Conservation (phyloP, 1,140 invertebrate species). For the Berghia stephanieae region DNA sequence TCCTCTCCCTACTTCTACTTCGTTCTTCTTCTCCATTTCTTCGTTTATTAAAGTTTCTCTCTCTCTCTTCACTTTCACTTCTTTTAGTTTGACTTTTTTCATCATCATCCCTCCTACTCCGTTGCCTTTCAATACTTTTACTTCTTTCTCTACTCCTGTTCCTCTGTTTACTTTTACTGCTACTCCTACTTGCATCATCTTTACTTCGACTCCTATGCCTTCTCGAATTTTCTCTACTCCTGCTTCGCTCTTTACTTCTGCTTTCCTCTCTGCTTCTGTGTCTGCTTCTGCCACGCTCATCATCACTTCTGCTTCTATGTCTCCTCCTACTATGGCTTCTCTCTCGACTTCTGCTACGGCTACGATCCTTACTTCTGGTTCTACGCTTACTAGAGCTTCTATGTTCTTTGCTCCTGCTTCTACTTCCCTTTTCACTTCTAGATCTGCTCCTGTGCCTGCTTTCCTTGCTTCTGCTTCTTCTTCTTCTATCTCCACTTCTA, state of each 20-base stretch:
- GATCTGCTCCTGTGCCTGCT: conserved; percentile 8
- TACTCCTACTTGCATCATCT: neutral
- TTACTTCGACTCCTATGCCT: neutral
- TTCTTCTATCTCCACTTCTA: neutral
- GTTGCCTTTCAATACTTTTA: neutral
- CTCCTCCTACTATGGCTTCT: conserved; percentile 18
- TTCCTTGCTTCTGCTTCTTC: neutral
- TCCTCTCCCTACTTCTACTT: neutral
- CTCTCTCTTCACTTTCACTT: neutral
- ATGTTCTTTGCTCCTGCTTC: neutral
- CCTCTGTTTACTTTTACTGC: neutral
- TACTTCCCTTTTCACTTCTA: neutral
- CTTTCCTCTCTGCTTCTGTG: neutral
- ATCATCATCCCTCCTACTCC: no score
- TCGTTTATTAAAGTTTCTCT: neutral
- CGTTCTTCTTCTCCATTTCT: neutral
- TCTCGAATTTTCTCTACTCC: neutral
- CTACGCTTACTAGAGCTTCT: neutral
- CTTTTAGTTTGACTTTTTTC: no score
- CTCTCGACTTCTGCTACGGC: neutral
- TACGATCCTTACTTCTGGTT: conserved; percentile 14
- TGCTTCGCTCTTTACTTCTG: conserved; percentile 10
- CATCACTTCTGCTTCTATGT: neutral
- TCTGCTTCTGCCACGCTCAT: neutral
- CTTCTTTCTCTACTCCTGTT: conserved; percentile 11